These are phyloP conservation scores for Mantis religiosa DNA, from an alignment of 2,888 invertebrate species.

Conservation along the genomic window DNA sequence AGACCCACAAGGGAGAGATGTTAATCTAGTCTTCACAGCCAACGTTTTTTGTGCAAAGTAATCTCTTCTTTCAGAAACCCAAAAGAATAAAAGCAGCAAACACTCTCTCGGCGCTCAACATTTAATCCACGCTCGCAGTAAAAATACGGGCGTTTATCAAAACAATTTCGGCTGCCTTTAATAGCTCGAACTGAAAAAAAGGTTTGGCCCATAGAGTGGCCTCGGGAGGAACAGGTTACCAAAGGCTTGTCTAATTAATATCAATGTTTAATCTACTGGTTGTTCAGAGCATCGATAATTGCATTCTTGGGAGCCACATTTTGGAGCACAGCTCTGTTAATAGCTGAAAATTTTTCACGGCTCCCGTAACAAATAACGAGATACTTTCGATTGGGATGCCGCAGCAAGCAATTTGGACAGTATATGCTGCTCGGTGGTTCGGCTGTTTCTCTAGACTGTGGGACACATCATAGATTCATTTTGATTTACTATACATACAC, in stretches of 20 bases:
- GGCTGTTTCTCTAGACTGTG: no score
- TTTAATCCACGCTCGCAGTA: neutral
- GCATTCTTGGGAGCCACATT: neutral
- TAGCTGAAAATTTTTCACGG: neutral
- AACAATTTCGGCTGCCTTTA: neutral
- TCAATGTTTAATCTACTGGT: neutral
- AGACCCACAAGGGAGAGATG: no score
- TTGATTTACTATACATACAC: no score
- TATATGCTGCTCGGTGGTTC: neutral
- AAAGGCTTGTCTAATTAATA: neutral
- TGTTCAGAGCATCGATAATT: neutral
- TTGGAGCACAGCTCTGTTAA: neutral
- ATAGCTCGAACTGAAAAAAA: neutral
- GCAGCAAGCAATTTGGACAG: no score
- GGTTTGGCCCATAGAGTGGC: neutral
- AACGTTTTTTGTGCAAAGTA: neutral
- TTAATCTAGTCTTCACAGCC: neutral
- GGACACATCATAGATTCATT: no score
- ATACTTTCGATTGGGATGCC: neutral
- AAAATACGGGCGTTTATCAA: neutral
- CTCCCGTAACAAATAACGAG: neutral
- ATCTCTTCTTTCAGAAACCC: neutral
- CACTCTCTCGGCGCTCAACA: neutral
- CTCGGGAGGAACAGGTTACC: neutral
- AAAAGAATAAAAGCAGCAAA: neutral